phyloP scores from a whole-genome alignment of 2,797 vertebrate genomes.

The Syncerus caffer region DNA sequence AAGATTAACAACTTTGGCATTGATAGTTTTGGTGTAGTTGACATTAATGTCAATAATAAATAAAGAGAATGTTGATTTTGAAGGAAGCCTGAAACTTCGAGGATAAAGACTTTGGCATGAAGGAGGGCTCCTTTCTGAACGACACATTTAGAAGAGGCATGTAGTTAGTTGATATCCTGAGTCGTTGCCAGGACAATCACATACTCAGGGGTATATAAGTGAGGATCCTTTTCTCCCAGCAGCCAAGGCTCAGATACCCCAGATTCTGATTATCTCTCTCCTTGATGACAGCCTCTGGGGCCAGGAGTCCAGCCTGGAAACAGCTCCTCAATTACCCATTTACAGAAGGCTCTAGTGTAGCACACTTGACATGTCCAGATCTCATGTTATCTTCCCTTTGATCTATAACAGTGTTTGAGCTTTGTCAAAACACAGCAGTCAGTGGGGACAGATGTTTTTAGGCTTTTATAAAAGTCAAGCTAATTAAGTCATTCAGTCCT shows the following conservation, averaged over 20 bases:
- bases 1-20: neutral
- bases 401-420: conserved; percentile 25
- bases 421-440: conserved; percentile 50
- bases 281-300: neutral
- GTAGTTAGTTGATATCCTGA: neutral
- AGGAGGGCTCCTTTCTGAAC: neutral
- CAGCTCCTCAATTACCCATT: conserved; percentile 35
- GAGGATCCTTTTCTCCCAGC: conserved; percentile 1
- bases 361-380: neutral
- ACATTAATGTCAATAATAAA: neutral
- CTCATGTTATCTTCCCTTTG: conserved; percentile 15
- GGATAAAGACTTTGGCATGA: neutral
- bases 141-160: neutral
- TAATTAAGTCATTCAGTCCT: conserved; percentile 47
- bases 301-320: conserved; percentile 46
- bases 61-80: conserved; percentile 8
- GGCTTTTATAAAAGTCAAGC: neutral
- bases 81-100: neutral
- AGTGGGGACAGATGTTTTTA: conserved; percentile 10
- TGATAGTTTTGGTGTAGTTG: neutral
- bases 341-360: neutral
- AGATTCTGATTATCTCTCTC: conserved; percentile 16
- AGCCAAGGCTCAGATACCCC: neutral
- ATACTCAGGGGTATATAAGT: neutral
- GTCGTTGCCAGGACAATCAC: neutral